phyloP scores from a whole-genome alignment of 2,113 vertebrate genomes.

The Helogale parvula region DNA sequence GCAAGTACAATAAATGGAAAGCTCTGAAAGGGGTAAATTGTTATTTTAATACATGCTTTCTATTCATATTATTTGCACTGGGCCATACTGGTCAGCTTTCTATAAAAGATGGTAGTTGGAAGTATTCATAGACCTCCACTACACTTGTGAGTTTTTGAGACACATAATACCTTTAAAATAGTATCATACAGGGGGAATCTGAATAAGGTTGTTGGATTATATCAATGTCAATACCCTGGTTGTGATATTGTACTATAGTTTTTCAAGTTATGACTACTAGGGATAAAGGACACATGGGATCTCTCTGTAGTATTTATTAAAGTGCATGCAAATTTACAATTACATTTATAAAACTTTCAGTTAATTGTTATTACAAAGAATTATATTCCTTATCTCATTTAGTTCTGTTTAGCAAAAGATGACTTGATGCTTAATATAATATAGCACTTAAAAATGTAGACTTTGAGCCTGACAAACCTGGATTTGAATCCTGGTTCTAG shows the following conservation, averaged over 20 bases:
- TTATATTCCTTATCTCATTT: not conserved
- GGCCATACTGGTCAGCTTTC: not conserved
- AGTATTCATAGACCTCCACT: not conserved
- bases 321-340: not conserved
- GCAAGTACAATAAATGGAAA: not conserved
- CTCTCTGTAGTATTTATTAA: slow-evolving; percentile 1
- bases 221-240: not conserved
- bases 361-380: slow-evolving; percentile 39
- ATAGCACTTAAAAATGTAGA: not conserved
- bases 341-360: slow-evolving; percentile 25
- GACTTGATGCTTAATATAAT: slow-evolving; percentile 24
- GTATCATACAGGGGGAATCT: not conserved
- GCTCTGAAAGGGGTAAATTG: not conserved
- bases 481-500: not conserved
- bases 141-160: slow-evolving; percentile 42
- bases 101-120: not conserved
- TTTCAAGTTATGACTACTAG: not conserved
- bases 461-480: not conserved
- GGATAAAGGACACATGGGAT: not conserved
- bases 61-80: not conserved
- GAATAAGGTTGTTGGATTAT: not conserved
- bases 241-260: not conserved
- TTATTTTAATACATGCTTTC: not conserved
- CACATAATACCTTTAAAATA: not conserved
- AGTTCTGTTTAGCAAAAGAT: not conserved